Conservation (phyloP, 1,140 invertebrate species). For the Limonius californicus region DNA sequence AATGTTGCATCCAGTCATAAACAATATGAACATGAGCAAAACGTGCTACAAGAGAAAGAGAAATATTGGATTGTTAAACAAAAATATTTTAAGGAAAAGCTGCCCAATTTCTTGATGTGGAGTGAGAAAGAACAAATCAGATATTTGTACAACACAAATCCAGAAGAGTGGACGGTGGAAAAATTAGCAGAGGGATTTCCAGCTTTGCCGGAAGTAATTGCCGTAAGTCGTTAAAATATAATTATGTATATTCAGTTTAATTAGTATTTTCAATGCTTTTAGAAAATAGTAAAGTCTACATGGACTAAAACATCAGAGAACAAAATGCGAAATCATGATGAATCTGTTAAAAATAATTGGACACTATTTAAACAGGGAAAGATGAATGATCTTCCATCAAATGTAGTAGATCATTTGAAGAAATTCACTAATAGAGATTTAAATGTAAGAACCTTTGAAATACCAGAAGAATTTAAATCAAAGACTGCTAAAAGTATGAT, state of each 20-base stretch:
- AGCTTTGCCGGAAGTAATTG: constrained; percentile 58
- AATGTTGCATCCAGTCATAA: neutral
- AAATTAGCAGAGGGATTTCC: constrained; percentile 77
- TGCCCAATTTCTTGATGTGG: constrained; percentile 75
- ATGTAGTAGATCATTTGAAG: constrained; percentile 57
- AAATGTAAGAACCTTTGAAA: neutral
- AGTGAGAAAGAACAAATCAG: constrained; percentile 79
- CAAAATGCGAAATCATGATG: constrained; percentile 60
- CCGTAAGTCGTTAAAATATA: constrained; percentile 43
- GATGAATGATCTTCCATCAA: constrained; percentile 49
- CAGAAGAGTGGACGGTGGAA: constrained; percentile 69
- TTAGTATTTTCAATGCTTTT: constrained; percentile 31
- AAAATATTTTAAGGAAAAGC: constrained; percentile 70
- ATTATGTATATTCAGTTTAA: neutral
- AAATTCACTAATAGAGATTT: constrained; percentile 58
- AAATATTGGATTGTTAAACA: constrained; percentile 60
- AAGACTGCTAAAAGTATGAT: neutral
- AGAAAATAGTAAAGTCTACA: constrained; percentile 61
- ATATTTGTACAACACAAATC: constrained; percentile 61
- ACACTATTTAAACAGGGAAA: constrained; percentile 54
- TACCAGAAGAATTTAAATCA: neutral
- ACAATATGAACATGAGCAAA: constrained; percentile 44
- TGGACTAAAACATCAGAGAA: constrained; percentile 57
- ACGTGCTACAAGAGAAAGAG: constrained; percentile 46
- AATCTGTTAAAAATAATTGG: constrained; percentile 65